phyloP scores from a whole-genome alignment of 2,888 invertebrate species.

The Trichogramma dendrolimi region DNA sequence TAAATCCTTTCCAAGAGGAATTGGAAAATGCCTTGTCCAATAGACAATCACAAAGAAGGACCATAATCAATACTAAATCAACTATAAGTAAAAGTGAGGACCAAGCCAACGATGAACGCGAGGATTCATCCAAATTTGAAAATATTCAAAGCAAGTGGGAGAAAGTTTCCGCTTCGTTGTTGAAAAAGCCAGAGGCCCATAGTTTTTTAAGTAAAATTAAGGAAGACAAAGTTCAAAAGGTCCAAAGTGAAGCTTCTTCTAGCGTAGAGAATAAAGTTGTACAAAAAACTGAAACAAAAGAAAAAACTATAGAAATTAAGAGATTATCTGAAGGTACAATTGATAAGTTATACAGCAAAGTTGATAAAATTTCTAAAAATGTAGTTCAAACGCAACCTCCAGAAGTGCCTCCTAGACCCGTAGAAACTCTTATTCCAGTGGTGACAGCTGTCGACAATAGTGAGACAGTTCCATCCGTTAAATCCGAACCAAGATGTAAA shows the following conservation, averaged over 20 bases:
- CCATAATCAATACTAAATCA: constrained; percentile 2
- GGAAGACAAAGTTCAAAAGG: constrained; percentile 19
- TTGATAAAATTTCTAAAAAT: constrained; percentile 19
- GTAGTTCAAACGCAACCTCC: constrained; percentile 1
- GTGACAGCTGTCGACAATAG: not conserved
- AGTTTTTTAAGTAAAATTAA: constrained; percentile 25
- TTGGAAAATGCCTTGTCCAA: constrained; percentile 33
- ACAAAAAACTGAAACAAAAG: not conserved
- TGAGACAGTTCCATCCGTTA: too few species aligned
- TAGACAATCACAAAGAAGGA: constrained; percentile 18
- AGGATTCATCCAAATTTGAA: constrained; percentile 20
- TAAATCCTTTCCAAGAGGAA: constrained; percentile 41
- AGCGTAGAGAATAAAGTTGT: not conserved
- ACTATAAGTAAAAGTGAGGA: constrained; percentile 14
- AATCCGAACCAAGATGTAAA: too few species aligned
- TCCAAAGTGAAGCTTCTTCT: constrained; percentile 11
- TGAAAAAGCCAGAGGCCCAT: not conserved
- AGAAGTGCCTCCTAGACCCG: not conserved
- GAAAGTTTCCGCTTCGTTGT: constrained; percentile 7
- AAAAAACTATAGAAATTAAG: not conserved
- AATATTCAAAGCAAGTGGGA: constrained; percentile 25
- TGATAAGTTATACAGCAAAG: constrained; percentile 16
- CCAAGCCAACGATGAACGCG: constrained; percentile 18
- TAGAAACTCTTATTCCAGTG: not conserved
- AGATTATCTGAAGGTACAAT: constrained; percentile 1